Conservation (phyloP, 1,140 invertebrate genomes). For the Heliconius nattereri region DNA sequence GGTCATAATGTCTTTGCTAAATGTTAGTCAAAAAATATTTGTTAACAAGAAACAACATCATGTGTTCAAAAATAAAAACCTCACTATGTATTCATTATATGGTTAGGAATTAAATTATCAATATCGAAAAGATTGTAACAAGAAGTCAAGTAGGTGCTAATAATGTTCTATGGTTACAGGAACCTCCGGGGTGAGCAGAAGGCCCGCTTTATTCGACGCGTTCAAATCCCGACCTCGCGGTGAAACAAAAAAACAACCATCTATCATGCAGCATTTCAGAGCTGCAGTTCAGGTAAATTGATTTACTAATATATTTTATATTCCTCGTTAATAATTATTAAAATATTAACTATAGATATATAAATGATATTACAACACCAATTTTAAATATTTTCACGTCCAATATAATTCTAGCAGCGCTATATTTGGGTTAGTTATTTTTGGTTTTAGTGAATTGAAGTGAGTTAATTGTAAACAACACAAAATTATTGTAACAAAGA, state of each 20-base stretch:
- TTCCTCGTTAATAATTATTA: no score
- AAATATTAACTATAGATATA: no score
- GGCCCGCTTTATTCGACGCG: constrained; percentile 90
- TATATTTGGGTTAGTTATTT: neutral
- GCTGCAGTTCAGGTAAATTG: constrained; percentile 72
- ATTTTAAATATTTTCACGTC: no score
- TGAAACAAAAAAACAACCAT: constrained; percentile 85
- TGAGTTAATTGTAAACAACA: constrained; percentile 23
- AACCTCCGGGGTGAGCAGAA: constrained; percentile 85
- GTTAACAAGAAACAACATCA: no score
- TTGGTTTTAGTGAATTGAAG: constrained; percentile 2
- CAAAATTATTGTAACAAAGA: constrained; percentile 35
- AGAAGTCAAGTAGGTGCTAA: neutral
- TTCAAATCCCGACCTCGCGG: constrained; percentile 91
- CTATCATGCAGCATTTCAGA: constrained; percentile 84
- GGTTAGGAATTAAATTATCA: no score
- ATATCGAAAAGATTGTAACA: no score
- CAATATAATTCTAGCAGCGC: no score
- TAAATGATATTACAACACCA: no score
- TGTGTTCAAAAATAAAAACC: no score
- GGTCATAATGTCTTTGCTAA: no score
- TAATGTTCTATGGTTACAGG: constrained; percentile 51
- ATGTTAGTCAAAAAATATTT: no score
- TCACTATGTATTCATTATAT: no score
- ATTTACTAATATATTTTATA: neutral